A percentile compares a stretch with the other conserved stretches of the same genome.
Conservation (phyloP, 2,113 vertebrate species). For the Xenopus laevis region DNA sequence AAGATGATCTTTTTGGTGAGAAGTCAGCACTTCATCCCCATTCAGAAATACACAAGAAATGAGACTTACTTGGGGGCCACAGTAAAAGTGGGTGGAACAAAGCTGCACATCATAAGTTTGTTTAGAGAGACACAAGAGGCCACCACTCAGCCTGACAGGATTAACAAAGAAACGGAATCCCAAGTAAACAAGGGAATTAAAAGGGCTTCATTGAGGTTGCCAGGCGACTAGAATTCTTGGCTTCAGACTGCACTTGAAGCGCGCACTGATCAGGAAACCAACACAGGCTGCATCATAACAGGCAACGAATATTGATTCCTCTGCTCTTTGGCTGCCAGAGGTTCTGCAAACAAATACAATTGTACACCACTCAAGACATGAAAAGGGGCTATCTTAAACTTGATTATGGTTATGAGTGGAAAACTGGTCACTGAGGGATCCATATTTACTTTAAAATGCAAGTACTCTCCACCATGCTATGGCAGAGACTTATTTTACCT, state of each 20-base stretch:
- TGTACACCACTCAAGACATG: too few relatives aligned
- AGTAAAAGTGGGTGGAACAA: neutral
- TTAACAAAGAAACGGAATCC: conserved; percentile 21
- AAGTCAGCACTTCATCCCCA: too few relatives aligned
- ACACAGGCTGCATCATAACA: conserved; percentile 10
- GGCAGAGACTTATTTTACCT: too few relatives aligned
- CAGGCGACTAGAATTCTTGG: conserved; percentile 14
- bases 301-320: neutral
- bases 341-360: neutral
- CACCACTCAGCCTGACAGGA: conserved; percentile 8
- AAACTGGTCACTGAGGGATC: too few relatives aligned
- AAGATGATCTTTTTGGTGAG: too few relatives aligned
- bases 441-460: too few relatives aligned
- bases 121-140: conserved; percentile 14
- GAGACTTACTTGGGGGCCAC: neutral
- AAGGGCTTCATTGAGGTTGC: conserved; percentile 32
- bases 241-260: conserved; percentile 30
- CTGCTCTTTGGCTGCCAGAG: neutral
- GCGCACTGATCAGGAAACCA: neutral
- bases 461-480: too few relatives aligned
- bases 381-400: too few relatives aligned
- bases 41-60: too few relatives aligned
- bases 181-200: conserved; percentile 32
- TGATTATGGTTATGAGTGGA: too few relatives aligned
- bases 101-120: neutral